These are phyloP conservation scores for Cyprinella venusta DNA, from an alignment of 2,797 vertebrate genomes.

Conservation along the genomic window DNA sequence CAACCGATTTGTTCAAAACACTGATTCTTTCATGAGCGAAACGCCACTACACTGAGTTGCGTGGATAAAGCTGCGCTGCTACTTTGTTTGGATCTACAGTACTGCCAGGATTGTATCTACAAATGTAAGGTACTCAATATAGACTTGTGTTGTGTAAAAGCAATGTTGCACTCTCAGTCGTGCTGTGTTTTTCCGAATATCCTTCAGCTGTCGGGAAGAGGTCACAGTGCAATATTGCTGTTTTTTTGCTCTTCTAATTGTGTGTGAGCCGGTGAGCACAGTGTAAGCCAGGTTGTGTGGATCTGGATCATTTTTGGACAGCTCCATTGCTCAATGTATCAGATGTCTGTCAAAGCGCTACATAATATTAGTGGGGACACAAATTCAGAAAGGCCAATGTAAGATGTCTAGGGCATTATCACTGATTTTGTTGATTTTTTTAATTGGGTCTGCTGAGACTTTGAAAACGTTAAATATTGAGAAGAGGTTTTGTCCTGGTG, in stretches of 20 bases:
- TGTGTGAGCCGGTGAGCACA: background rate
- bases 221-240: too few relatives aligned
- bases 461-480: background rate
- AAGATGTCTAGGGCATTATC: background rate
- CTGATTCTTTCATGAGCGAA: background rate
- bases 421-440: conserved; percentile 29
- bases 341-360: background rate
- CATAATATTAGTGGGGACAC: conserved; percentile 1
- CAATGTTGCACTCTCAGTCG: background rate
- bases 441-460: conserved; percentile 6
- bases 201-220: too few relatives aligned
- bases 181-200: too few relatives aligned
- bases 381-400: background rate
- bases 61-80: background rate
- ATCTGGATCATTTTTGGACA: background rate
- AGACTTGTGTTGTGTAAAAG: too few relatives aligned
- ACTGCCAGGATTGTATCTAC: background rate
- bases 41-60: background rate
- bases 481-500: background rate
- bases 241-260: too few relatives aligned
- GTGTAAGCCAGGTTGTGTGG: conserved; percentile 43
- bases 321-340: background rate
- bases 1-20: background rate
- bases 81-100: conserved; percentile 1
- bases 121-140: background rate